Evolutionary conservation across 1,140 invertebrate species (phyloP).

Genomic region (Conus ventricosus): DNA sequence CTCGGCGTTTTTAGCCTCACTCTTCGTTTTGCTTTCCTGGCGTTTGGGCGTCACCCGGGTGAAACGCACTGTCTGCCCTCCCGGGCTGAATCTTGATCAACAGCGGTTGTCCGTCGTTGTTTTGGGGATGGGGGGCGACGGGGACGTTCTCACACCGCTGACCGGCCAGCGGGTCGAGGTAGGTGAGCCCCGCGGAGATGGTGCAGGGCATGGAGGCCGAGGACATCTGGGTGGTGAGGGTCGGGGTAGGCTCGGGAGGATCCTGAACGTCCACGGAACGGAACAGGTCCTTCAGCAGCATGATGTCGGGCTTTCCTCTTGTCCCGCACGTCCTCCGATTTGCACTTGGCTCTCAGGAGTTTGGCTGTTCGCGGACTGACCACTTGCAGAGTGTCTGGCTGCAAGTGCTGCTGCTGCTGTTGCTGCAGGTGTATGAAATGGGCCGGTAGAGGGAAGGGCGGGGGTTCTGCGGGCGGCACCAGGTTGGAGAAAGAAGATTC

Average conservation of each 20-base stretch:
- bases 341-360: slow-evolving; percentile 29
- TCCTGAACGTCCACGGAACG: slow-evolving; percentile 30
- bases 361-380: slow-evolving; percentile 26
- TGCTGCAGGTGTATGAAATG: neutral
- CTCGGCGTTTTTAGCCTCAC: neutral
- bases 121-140: neutral
- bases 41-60: neutral
- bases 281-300: slow-evolving; percentile 39
- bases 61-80: neutral
- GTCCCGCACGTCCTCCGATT: slow-evolving; percentile 33
- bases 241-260: neutral
- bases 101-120: neutral
- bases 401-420: neutral
- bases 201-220: slow-evolving; percentile 16
- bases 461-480: slow-evolving; percentile 14
- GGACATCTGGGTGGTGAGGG: slow-evolving; percentile 3
- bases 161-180: slow-evolving; percentile 28
- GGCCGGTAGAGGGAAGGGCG: slow-evolving; percentile 28
- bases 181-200: neutral
- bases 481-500: neutral
- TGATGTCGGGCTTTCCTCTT: slow-evolving; percentile 33
- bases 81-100: neutral
- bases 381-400: neutral
- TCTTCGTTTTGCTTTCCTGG: neutral
- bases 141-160: slow-evolving; percentile 10